Evolutionary conservation across 2,113 vertebrate species (phyloP).

Genomic region (Fregetta grallaria): DNA sequence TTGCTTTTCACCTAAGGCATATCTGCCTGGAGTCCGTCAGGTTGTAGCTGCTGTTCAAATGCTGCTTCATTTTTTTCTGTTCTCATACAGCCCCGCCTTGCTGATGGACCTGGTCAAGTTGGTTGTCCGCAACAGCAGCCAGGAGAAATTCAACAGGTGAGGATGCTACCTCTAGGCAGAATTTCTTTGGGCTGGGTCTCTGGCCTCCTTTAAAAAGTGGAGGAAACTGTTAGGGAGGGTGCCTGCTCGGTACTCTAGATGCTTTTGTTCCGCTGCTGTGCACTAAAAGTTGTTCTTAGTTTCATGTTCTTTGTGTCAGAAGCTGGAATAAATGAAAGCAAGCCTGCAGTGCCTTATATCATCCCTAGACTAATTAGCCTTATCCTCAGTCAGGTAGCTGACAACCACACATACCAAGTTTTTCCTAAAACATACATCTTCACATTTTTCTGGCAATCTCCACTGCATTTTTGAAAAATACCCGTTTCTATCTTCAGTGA

Average conservation of each 20-base stretch:
- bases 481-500: background rate
- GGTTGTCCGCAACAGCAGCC: background rate
- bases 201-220: background rate
- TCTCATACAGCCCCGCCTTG: background rate
- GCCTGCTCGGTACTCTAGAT: background rate
- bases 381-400: background rate
- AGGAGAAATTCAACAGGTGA: background rate
- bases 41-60: background rate
- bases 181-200: background rate
- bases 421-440: background rate
- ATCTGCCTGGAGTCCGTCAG: background rate
- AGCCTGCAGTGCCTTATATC: background rate
- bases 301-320: background rate
- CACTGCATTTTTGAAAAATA: background rate
- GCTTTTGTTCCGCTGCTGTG: background rate
- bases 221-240: background rate
- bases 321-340: background rate
- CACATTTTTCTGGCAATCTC: background rate
- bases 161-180: background rate
- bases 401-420: background rate
- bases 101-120: background rate
- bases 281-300: background rate
- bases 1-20: background rate
- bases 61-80: background rate
- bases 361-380: background rate